These are phyloP conservation scores for Enteromius unitaeniatus DNA, from an alignment of 2,797 vertebrate genomes.

Conservation along the genomic window DNA sequence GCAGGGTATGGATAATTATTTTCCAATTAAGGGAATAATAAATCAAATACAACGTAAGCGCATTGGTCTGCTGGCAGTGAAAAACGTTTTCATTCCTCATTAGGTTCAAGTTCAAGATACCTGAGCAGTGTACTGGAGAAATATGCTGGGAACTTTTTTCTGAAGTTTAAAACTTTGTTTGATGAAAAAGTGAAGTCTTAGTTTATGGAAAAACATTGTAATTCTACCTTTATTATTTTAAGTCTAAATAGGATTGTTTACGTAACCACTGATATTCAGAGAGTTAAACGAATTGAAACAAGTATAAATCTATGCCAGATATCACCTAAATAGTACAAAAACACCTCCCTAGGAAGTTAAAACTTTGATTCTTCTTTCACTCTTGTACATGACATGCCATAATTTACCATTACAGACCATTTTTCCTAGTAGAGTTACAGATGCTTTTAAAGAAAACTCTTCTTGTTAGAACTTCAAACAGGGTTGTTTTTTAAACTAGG, in stretches of 20 bases:
- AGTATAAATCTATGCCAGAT: conserved; percentile 1
- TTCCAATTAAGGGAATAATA: background rate
- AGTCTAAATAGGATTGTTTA: background rate
- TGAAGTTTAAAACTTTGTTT: background rate
- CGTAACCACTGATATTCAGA: no score
- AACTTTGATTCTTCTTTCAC: background rate
- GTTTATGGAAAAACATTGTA: background rate
- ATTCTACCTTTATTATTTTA: background rate
- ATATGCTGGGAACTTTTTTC: background rate
- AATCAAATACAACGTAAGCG: background rate
- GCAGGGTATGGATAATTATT: background rate
- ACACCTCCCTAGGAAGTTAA: background rate
- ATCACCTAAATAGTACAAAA: conserved; percentile 8
- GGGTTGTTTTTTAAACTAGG: conserved; percentile 19
- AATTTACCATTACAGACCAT: conserved; percentile 6
- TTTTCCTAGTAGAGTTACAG: background rate
- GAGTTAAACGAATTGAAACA: no score
- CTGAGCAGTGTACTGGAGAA: background rate
- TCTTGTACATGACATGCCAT: background rate
- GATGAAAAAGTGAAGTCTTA: background rate
- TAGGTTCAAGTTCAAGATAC: background rate
- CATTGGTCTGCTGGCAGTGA: background rate
- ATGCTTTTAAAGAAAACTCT: background rate
- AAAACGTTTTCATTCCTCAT: background rate
- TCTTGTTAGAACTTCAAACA: conserved; percentile 17